A percentile compares a stretch with the other conserved stretches of the same genome.
Conservation (phyloP, 2,888 invertebrate genomes). For the Megalurothrips usitatus region DNA sequence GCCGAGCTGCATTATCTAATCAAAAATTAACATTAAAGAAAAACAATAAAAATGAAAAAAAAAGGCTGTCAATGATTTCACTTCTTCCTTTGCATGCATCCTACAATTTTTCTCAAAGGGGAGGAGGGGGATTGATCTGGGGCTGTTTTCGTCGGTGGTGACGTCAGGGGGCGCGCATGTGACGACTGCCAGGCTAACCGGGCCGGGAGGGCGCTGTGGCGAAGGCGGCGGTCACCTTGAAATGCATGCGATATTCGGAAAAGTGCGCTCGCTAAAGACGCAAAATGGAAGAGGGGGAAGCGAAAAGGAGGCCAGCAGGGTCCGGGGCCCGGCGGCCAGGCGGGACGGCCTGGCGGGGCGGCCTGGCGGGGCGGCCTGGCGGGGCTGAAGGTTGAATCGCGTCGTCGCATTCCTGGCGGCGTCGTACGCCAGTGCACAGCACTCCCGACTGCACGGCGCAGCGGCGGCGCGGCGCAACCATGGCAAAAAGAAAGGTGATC, state of each 20-base stretch:
- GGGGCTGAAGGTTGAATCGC: neutral
- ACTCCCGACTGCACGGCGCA: neutral
- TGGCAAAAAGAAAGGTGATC: no score
- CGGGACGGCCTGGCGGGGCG: neutral
- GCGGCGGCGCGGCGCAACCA: neutral
- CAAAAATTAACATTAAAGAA: neutral
- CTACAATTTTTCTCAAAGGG: no score
- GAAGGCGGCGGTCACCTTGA: no score
- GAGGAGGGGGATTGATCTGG: no score
- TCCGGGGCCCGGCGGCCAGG: neutral
- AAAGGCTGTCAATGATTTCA: neutral
- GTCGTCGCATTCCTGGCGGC: neutral
- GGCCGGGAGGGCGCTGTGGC: no score
- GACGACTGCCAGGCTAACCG: no score
- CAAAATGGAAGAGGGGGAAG: neutral
- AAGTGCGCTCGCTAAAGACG: no score
- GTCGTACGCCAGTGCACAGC: neutral
- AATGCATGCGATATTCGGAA: no score
- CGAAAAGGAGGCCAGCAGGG: neutral
- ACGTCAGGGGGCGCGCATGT: no score
- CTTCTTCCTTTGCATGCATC: neutral
- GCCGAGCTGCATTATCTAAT: neutral
- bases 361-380: neutral
- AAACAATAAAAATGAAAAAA: neutral
- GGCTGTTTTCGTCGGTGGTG: no score